These are phyloP conservation scores for Drosophila nebulosa DNA, from an alignment of 1,140 invertebrate species.

Conservation along the genomic window DNA sequence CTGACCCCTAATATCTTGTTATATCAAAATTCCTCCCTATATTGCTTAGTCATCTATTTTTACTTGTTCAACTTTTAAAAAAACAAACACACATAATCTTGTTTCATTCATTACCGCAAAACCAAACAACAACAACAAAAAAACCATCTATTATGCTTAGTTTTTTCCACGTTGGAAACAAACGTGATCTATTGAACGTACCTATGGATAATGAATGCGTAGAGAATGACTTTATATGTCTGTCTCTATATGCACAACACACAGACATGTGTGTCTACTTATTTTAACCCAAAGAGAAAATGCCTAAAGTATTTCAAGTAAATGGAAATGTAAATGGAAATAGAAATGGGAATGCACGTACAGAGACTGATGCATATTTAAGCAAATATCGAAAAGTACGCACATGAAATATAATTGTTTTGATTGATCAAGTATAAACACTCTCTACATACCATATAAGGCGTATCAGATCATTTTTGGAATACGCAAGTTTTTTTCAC, in stretches of 20 bases:
- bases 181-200: constrained; percentile 26
- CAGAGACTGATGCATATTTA: neutral
- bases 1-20: constrained; percentile 12
- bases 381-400: constrained; percentile 7
- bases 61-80: constrained; percentile 15
- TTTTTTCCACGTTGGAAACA: constrained; percentile 13
- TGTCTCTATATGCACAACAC: constrained; percentile 15
- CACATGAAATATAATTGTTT: constrained; percentile 21
- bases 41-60: constrained; percentile 14
- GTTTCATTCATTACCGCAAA: constrained; percentile 13
- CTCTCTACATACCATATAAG: neutral
- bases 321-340: constrained; percentile 40
- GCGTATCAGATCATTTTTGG: constrained; percentile 1
- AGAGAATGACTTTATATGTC: neutral
- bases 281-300: constrained; percentile 25
- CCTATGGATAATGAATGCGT: neutral
- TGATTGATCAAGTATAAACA: constrained; percentile 10
- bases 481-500: neutral
- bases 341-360: neutral
- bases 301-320: constrained; percentile 10
- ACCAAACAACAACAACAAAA: neutral
- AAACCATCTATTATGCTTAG: constrained; percentile 31
- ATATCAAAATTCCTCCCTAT: neutral
- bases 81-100: neutral
- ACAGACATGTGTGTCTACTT: neutral